phyloP scores from a whole-genome alignment of 2,113 vertebrate genomes.

The Rissa tridactyla region DNA sequence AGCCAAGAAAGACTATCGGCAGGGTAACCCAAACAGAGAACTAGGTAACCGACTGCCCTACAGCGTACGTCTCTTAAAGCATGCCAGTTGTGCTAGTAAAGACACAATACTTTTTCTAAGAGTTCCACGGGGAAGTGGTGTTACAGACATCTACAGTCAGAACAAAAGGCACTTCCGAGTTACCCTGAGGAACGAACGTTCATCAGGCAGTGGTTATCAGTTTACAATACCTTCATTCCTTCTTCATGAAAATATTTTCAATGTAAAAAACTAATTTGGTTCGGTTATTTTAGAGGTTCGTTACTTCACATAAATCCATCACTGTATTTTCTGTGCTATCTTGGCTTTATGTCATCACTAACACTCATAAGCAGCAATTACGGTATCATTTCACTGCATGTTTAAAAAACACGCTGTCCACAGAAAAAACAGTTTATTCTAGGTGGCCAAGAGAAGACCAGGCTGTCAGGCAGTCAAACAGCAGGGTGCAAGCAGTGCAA shows the following conservation, averaged over 20 bases:
- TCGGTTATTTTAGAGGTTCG: neutral
- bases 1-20: accelerated
- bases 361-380: neutral
- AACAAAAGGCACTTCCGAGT: neutral
- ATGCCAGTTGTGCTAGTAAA: neutral
- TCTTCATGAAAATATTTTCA: neutral
- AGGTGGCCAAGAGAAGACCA: neutral
- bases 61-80: neutral
- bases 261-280: neutral
- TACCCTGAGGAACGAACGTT: neutral
- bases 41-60: neutral
- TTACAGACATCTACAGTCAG: neutral
- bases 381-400: neutral
- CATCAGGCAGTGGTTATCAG: neutral
- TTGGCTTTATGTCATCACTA: neutral
- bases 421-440: neutral
- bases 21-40: neutral
- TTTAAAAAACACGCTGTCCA: neutral
- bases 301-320: neutral
- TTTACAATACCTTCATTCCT: neutral
- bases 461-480: neutral
- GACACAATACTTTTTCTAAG: neutral
- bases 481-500: neutral
- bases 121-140: neutral
- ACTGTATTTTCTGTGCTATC: neutral